Base-by-base conservation (phyloP, 2,888 invertebrate genomes). In the Allolobophora icterica region DNA sequence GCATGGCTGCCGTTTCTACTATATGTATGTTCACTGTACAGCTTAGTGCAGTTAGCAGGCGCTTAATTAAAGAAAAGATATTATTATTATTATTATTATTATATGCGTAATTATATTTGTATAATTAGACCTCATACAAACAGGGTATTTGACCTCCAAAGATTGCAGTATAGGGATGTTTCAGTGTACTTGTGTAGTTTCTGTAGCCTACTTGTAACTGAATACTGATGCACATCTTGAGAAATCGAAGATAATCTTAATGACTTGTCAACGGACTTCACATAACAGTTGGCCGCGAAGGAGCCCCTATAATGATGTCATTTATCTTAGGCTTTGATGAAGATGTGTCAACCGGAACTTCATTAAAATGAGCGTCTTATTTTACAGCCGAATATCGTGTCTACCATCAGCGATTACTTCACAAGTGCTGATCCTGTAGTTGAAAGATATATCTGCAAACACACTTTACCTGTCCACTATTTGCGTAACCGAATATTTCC, bases 241-340 rank as follows among this genome's bases (percentile, higher is more conserved):
- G 71, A 71, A 71, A 71, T 71, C n/a, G 30, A 71, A 71, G 71
- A 71, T n/a, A 71, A n/a, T n/a, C 71, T 13, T 71, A 71, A 71
- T 71, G 71, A 71, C 71, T 71, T 71, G 71, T 71, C 71, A 71
- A 71, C 71, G n/a, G 71, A 71, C 71, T n/a, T 71, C 71, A 30
- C 30, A 30, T n/a, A 71, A n/a, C 71, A 71, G 30, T 71, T 71
- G 71, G 71, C n/a, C n/a, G 30, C 30, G 17, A 71, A 71, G 2
- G 6, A 71, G 3, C 30, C 71, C 30, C 6, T n/a, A 71, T 71
- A 71, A 71, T 71, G 71, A 71, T 71, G 30, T 71, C 71, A n/a
- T 71, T 71, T 71, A 71, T 71, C 71, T 0, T 71, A n/a, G 8
- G 13, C n/a, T 71, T 71, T 71, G 71, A 71, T 71, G 71, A 71